Percentiles rank a stretch among this genome's conserved stretches.
Evolutionary conservation across 2,888 invertebrate genomes (phyloP).

Genomic region (Heteropelma amictum): DNA sequence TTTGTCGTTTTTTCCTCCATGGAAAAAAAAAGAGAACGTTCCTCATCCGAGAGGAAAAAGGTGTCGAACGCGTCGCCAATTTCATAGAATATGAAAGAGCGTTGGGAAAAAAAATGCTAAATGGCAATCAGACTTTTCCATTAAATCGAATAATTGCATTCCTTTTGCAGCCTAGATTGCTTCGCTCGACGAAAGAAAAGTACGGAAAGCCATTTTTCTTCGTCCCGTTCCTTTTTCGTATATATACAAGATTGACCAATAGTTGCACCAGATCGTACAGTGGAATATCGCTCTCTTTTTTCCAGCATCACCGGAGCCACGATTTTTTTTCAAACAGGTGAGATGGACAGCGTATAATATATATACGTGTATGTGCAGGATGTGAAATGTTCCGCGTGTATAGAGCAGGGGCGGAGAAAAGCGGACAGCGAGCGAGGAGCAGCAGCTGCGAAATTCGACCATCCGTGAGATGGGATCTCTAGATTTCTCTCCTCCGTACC

Average conservation of each 20-base stretch:
- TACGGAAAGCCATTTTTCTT: background rate
- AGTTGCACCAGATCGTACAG: background rate
- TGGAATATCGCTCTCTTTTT: background rate
- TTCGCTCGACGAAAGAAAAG: background rate
- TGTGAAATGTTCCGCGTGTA: background rate
- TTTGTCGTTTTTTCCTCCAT: too few relatives aligned
- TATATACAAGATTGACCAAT: background rate
- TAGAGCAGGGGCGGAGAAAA: constrained; percentile 11
- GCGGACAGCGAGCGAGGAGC: constrained; percentile 47
- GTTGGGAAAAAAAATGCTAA: constrained; percentile 1
- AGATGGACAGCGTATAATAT: constrained; percentile 10
- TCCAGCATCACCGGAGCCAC: constrained; percentile 3
- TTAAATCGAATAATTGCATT: constrained; percentile 37
- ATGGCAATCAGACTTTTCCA: constrained; percentile 18
- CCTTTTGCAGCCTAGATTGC: background rate
- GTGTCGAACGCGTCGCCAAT: background rate
- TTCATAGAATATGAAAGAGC: background rate
- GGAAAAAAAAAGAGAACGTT: too few relatives aligned
- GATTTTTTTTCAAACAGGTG: constrained; percentile 31
- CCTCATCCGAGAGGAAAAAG: too few relatives aligned
- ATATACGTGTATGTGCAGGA: too few relatives aligned
- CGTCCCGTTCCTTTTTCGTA: background rate
- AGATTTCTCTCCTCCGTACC: constrained; percentile 5
- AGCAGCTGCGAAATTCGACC: constrained; percentile 56
- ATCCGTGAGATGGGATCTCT: constrained; percentile 56